Base-by-base conservation (phyloP, 2,888 invertebrate species). In the Hydrotaea cyrtoneurina region DNA sequence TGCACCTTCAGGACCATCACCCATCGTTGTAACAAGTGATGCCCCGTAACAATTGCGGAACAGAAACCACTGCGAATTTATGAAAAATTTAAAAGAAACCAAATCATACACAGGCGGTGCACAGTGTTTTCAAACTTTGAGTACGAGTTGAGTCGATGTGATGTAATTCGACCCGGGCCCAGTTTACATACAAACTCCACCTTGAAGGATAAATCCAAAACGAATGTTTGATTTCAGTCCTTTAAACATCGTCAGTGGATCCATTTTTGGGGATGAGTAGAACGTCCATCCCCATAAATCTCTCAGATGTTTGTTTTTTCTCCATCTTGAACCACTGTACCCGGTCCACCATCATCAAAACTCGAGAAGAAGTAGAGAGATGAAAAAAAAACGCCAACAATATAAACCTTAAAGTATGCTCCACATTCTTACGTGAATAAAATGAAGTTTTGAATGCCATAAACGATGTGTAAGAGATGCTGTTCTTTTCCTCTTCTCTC, bases 381-480 rank as follows among this genome's bases (percentile, higher is more conserved):
- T n/a, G n/a, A 43, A 43, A 31, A 13, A 69, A 23, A 77, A 71
- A 57, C 17, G 64, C n/a, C 73, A 71, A 78, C 26, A 17, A 26
- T 72, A 75, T 73, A 64, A 72, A 73, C 62, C 43, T 75, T 46
- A 57, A 77, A 78, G 55, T 46, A 50, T 78, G 43, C 55, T 78
- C 50, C 31, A 72, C 66, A 79, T 13, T n/a, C 19, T 4, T 43
- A 39, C 19, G 43, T 21, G 23, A 39, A 19, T 75, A 71, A 36
- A 64, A 53, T 78, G 23, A 80, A 78, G 69, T 83, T 74, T 71
- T 62, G 21, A 83, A 66, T 73, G 39, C 23, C 57, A 31, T 73
- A 76, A 83, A 77, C 26, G 53, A 50, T 74, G 53, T 77, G 21
- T 76, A 57, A 76, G 50, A 26, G 46, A 72, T 53, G 31, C 46